Conservation (phyloP, 2,113 vertebrate species). For the Phasianus colchicus region DNA sequence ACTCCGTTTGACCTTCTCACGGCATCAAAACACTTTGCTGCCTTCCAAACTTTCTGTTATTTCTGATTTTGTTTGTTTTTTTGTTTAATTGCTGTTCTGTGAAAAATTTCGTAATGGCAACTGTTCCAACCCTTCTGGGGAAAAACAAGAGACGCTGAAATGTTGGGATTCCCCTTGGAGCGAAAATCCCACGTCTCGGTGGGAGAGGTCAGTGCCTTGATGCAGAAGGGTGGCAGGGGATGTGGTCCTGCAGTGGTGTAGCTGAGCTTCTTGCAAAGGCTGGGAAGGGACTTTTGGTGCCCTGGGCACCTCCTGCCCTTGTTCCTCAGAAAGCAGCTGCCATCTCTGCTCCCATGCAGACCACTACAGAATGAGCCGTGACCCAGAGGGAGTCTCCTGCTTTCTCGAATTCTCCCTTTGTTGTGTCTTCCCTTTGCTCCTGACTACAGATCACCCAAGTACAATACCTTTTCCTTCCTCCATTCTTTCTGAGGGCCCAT, state of each 20-base stretch:
- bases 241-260: background rate
- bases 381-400: background rate
- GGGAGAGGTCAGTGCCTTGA: background rate
- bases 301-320: background rate
- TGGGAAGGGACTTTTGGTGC: background rate
- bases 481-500: background rate
- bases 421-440: background rate
- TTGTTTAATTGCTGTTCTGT: constrained; percentile 25
- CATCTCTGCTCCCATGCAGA: background rate
- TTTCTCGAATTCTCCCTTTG: background rate
- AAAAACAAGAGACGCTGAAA: constrained; percentile 39
- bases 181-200: accelerated
- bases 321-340: background rate
- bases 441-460: background rate
- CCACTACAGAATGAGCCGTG: accelerated
- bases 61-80: constrained; percentile 58
- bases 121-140: background rate
- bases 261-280: background rate
- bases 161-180: constrained; percentile 4
- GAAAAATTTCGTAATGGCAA: constrained; percentile 40
- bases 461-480: background rate
- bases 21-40: background rate
- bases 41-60: constrained; percentile 32
- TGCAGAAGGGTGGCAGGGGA: background rate
- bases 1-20: background rate